These are phyloP conservation scores for Trypoxylus dichotomus DNA, from an alignment of 1,140 invertebrate species.

Conservation along the genomic window DNA sequence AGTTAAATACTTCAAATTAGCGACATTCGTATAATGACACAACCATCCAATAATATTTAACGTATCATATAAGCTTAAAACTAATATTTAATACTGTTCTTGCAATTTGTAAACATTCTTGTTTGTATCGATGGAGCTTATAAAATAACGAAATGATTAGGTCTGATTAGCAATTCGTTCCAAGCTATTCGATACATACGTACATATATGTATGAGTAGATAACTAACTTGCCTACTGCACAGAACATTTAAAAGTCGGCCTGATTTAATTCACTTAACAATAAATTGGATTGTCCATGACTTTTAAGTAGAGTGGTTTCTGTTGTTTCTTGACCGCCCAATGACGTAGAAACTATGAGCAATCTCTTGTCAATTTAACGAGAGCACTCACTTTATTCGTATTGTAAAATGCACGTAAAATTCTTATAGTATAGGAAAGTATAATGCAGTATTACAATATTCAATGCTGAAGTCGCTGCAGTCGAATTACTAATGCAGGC, in stretches of 20 bases:
- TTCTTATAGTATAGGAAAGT: not conserved
- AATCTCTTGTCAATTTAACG: slow-evolving; percentile 15
- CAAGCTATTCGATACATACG: not conserved
- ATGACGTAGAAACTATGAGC: not conserved
- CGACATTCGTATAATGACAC: not conserved
- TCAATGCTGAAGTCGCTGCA: not conserved
- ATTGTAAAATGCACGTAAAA: not conserved
- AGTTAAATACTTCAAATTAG: not conserved
- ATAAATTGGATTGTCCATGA: slow-evolving; percentile 21
- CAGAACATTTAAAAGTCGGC: not conserved
- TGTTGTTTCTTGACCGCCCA: slow-evolving; percentile 1
- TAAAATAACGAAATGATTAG: not conserved
- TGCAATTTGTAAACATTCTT: not conserved
- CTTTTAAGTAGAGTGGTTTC: slow-evolving; percentile 19
- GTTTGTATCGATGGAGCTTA: not conserved
- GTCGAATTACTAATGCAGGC: not conserved
- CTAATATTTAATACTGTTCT: not conserved
- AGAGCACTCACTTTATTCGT: not conserved
- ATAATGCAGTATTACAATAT: not conserved
- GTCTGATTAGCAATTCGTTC: not conserved
- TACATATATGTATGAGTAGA: not conserved
- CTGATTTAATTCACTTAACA: not conserved
- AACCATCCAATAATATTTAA: not conserved
- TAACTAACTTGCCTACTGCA: too few relatives aligned
- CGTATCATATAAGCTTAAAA: not conserved